phyloP scores from a whole-genome alignment of 2,888 invertebrate genomes.

The Cylloceria caligata region DNA sequence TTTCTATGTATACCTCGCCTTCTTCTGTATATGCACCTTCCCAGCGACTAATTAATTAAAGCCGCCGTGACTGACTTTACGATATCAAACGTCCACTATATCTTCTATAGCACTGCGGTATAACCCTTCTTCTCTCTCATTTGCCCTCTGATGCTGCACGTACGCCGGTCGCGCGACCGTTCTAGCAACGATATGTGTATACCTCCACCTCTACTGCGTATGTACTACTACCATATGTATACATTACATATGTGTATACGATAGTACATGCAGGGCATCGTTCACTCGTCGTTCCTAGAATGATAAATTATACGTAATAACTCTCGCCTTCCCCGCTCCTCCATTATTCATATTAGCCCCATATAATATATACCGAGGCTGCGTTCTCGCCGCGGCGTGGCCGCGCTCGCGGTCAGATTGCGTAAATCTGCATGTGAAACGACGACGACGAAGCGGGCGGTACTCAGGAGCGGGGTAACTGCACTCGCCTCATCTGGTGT shows the following conservation, averaged over 20 bases:
- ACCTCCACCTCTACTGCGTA: slow-evolving; percentile 27
- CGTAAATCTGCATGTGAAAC: slow-evolving; percentile 69
- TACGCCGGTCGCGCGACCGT: slow-evolving; percentile 27
- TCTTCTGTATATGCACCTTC: not conserved
- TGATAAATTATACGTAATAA: slow-evolving; percentile 71
- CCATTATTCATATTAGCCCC: slow-evolving; percentile 69
- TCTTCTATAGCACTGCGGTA: slow-evolving; percentile 52
- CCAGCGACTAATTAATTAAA: slow-evolving; percentile 64
- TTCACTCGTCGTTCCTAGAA: slow-evolving; percentile 59
- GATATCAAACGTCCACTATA: slow-evolving; percentile 64
- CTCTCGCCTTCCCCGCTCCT: slow-evolving; percentile 67
- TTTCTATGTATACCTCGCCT: not conserved
- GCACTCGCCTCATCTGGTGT: slow-evolving; percentile 40
- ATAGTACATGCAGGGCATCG: slow-evolving; percentile 51
- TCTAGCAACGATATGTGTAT: slow-evolving; percentile 13
- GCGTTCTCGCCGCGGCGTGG: slow-evolving; percentile 28
- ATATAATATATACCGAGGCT: slow-evolving; percentile 62
- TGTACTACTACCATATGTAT: slow-evolving; percentile 15
- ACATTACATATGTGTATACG: slow-evolving; percentile 15
- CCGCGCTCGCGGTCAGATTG: slow-evolving; percentile 63
- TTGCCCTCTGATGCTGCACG: slow-evolving; percentile 49
- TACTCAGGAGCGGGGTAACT: slow-evolving; percentile 39
- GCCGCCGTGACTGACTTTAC: slow-evolving; percentile 62
- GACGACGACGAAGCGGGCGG: slow-evolving; percentile 51
- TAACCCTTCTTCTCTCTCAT: slow-evolving; percentile 50